Evolutionary conservation across 2,888 invertebrate genomes (phyloP).

Genomic region (Parthenolecanium corni): DNA sequence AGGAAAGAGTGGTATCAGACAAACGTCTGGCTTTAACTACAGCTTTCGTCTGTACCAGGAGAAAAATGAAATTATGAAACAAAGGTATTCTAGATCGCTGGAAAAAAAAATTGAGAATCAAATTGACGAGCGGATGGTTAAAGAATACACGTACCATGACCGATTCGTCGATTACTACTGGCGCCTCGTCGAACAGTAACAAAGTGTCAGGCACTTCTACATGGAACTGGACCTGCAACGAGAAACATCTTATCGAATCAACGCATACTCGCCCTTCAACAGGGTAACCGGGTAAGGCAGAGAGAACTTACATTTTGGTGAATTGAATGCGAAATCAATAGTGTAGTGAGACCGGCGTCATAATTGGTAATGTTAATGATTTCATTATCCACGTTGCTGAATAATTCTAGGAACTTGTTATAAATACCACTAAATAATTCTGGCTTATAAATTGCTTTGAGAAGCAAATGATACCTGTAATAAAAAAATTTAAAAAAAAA

Average conservation of each 20-base stretch:
- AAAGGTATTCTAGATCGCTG: neutral
- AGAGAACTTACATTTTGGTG: neutral
- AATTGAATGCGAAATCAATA: slow-evolving; percentile 1
- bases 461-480: slow-evolving; percentile 10
- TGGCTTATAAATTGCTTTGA: neutral
- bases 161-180: neutral
- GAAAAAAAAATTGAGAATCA: no score
- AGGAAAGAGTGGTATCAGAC: neutral
- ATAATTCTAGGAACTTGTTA: neutral
- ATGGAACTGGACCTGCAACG: slow-evolving; percentile 6
- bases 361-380: neutral
- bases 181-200: neutral
- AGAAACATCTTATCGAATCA: neutral
- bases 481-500: neutral
- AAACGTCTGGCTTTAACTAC: neutral
- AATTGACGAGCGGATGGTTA: neutral
- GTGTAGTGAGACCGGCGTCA: slow-evolving; percentile 1
- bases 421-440: neutral
- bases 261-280: neutral
- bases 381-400: neutral
- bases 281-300: neutral
- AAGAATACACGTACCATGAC: neutral
- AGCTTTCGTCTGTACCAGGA: slow-evolving; percentile 1
- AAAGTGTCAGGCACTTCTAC: slow-evolving; percentile 9
- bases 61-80: neutral